phyloP scores from a whole-genome alignment of 2,797 vertebrate species.

The Bovichtus diacanthus region DNA sequence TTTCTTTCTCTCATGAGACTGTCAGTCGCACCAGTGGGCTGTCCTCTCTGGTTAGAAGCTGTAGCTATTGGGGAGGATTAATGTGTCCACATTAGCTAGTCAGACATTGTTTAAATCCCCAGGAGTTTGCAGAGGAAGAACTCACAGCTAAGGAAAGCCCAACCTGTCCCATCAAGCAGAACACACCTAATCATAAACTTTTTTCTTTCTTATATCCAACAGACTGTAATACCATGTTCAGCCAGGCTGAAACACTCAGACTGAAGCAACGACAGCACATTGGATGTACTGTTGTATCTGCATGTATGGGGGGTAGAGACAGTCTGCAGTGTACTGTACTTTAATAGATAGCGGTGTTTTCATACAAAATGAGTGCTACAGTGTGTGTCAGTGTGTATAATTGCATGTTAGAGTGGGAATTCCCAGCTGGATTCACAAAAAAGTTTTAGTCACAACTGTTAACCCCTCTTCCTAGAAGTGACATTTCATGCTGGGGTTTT shows the following conservation, averaged over 20 bases:
- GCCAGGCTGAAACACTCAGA: constrained; percentile 16
- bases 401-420: neutral
- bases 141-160: constrained; percentile 23
- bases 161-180: constrained; percentile 48
- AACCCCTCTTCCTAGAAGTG: neutral
- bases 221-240: constrained; percentile 8
- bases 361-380: neutral
- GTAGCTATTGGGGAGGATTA: constrained; percentile 49
- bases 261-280: neutral
- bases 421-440: neutral
- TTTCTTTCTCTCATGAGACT: constrained; percentile 34
- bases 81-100: constrained; percentile 40
- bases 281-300: neutral
- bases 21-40: constrained; percentile 34
- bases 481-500: constrained; percentile 26
- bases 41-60: constrained; percentile 37
- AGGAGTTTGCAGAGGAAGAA: constrained; percentile 42
- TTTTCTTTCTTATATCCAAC: constrained; percentile 7
- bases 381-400: neutral
- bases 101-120: constrained; percentile 45
- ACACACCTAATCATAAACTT: constrained; percentile 22
- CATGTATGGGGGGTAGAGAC: neutral
- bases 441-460: constrained; percentile 1
- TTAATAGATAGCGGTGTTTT: neutral
- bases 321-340: neutral